A percentile compares a stretch with the other conserved stretches of the same genome.
Conservation (phyloP, 2,113 vertebrate species). For the Sphaerodactylus townsendi region DNA sequence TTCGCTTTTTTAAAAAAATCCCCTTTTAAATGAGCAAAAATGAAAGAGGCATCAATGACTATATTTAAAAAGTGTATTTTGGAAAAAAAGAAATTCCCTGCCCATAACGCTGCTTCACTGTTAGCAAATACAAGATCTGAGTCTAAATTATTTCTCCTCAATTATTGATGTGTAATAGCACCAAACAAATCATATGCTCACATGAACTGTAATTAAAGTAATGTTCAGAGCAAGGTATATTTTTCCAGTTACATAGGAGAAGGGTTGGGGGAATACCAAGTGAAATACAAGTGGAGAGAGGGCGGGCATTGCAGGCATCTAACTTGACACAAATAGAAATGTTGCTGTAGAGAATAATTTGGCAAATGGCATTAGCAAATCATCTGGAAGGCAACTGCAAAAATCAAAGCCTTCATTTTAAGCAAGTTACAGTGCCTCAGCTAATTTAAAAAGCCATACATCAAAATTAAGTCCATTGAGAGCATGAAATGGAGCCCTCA, state of each 20-base stretch:
- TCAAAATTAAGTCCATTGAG: conserved; percentile 59
- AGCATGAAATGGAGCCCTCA: conserved; percentile 30
- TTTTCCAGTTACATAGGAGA: not conserved
- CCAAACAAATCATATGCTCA: not conserved
- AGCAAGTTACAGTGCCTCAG: conserved; percentile 44
- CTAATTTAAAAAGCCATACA: conserved; percentile 65
- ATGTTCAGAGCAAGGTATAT: not conserved
- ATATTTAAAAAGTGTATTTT: no score
- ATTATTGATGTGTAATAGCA: conserved; percentile 4
- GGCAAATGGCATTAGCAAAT: conserved; percentile 32
- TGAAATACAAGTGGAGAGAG: not conserved
- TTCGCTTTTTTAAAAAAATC: no score
- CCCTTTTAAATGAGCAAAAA: no score
- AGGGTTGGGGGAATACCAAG: not conserved
- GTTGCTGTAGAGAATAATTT: conserved; percentile 38
- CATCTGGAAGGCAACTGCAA: conserved; percentile 11
- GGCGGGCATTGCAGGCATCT: not conserved
- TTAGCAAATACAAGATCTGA: rapidly evolving
- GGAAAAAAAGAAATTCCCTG: not conserved
- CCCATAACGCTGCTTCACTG: not conserved
- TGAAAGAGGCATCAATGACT: no score
- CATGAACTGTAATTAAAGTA: not conserved
- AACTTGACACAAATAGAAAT: conserved; percentile 25
- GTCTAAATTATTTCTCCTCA: not conserved
- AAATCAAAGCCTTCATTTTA: conserved; percentile 46